Conservation (phyloP, 2,797 vertebrate species). For the Leucoraja ocellata region DNA sequence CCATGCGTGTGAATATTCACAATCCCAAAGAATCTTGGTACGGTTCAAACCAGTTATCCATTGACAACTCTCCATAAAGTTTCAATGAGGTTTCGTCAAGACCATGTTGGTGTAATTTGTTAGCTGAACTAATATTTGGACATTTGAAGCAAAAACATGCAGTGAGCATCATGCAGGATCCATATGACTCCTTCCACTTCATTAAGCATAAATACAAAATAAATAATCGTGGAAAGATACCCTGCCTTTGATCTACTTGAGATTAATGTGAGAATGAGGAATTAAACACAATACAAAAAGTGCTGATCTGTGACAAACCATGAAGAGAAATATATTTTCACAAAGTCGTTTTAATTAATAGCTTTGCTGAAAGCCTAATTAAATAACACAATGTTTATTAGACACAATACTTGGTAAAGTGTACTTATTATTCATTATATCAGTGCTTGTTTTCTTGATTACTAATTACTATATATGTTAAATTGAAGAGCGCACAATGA, state of each 20-base stretch:
- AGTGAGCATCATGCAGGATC: not conserved
- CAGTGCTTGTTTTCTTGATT: constrained; percentile 1
- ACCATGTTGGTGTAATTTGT: not conserved
- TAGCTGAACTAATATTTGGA: not conserved
- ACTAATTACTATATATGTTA: not conserved
- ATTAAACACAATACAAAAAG: not conserved
- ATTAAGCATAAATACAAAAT: not conserved
- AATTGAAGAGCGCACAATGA: not conserved
- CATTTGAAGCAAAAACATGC: not conserved
- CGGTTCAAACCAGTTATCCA: not conserved
- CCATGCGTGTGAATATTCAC: not conserved
- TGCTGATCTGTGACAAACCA: not conserved
- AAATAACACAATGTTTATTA: not conserved
- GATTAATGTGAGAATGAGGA: not conserved
- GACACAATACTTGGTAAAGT: not conserved
- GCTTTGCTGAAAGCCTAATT: not conserved
- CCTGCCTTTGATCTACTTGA: not conserved
- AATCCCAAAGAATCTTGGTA: not conserved
- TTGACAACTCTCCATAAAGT: not conserved
- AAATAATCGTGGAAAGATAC: not conserved
- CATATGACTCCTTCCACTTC: not conserved
- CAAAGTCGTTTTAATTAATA: not conserved
- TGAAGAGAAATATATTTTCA: not conserved
- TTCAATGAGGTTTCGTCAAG: not conserved
- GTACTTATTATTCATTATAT: constrained; percentile 1